Base-by-base conservation (phyloP, 92 coral and sea anemone genomes). In the Metridium senile region DNA sequence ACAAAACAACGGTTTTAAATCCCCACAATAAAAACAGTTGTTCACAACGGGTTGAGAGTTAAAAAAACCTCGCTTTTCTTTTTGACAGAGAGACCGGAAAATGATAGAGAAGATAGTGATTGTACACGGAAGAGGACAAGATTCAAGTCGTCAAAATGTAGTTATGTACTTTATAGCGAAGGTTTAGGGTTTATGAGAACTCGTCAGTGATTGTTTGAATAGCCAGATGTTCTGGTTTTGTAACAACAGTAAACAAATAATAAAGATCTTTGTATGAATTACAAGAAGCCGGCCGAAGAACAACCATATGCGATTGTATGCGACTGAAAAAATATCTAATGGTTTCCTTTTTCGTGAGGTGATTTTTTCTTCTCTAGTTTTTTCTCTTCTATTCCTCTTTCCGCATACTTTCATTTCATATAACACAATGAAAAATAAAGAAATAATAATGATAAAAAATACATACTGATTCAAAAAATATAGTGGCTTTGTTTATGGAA, bases 1-100 rank as follows among this genome's bases (percentile, higher is more conserved):
- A 23, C 67, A 30, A 73, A 73, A 30, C 67, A 73, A 73, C 78
- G 78, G 78, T 73, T 25, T 73, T 21, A 25, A 26, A n/a, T 32
- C 67, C 46, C 16, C 43, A n/a, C 21, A 0, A 2, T 29, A 21
- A 26, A 58, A 73, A 73, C 78, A 73, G 78, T 73, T 73, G 78
- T 62, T 29, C 23, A 21, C 69, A 63, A 30, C 69, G 39, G 21
- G 43, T 31, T 18, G 1, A 3, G 0, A 63, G 2, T 30, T 4
- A 4, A 30, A 63, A 63, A 63, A 63, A 63, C n/a, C 17, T 63
- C 35, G 69, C 69, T 63, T 31, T 63, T 18, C 45, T 18, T 28
- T 16, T 4, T 27, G 39, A 17, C 2, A 59, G 31, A 59, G 32
- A 26, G 26, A 26, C 29, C 26, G 61, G 61, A 54, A 54, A 54